phyloP scores from a whole-genome alignment of 2,797 vertebrate species.

The Cryptoblepharus egeriae region DNA sequence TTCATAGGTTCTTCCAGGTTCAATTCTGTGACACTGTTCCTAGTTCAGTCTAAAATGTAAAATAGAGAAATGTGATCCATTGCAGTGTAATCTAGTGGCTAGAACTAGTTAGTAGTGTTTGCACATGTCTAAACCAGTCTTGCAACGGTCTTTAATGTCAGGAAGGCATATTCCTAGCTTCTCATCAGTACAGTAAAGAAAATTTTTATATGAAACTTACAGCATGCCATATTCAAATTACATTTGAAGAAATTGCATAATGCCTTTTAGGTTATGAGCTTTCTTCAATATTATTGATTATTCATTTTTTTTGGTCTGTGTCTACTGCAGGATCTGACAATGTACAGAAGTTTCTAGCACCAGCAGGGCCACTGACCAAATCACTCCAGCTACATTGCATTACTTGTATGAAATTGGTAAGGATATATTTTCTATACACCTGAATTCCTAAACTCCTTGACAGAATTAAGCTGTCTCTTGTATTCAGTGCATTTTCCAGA shows the following conservation, averaged over 20 bases:
- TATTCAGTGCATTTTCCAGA: background rate
- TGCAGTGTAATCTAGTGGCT: too few species aligned
- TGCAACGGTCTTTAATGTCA: background rate
- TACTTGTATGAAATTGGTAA: background rate
- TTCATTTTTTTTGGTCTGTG: background rate
- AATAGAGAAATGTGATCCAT: too few species aligned
- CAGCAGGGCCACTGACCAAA: background rate
- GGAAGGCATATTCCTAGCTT: conserved; percentile 51
- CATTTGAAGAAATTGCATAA: background rate
- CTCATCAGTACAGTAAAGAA: conserved; percentile 39
- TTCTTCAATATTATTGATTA: background rate
- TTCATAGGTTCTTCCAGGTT: too few species aligned
- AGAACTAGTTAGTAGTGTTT: background rate
- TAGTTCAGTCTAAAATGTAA: too few species aligned
- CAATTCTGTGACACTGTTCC: too few species aligned
- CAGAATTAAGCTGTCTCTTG: background rate
- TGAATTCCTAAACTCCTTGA: background rate
- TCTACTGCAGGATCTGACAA: background rate
- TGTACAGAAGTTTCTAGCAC: background rate
- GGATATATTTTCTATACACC: background rate
- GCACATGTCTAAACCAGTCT: background rate
- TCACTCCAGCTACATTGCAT: background rate
- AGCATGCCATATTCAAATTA: conserved; percentile 43
- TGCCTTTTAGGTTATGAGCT: background rate
- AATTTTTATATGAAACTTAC: conserved; percentile 45